A percentile compares a stretch with the other conserved stretches of the same genome.
Evolutionary conservation across 2,797 vertebrate genomes (phyloP).

Genomic region (Amphiprion clarkii): DNA sequence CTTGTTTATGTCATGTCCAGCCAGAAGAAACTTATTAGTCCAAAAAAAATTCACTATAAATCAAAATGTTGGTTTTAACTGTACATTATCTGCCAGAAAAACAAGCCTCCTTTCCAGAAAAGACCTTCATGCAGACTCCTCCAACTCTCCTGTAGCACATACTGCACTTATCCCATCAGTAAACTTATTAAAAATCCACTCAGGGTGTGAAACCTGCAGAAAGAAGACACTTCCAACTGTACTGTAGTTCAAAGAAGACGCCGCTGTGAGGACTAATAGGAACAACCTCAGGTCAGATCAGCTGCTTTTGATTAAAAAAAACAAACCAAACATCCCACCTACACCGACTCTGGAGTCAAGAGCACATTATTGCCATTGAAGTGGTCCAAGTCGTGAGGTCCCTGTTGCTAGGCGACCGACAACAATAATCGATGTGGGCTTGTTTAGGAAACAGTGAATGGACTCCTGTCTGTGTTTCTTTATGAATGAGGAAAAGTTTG

Average conservation of each 20-base stretch:
- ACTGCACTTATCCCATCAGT: background rate
- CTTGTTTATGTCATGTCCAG: too few species aligned
- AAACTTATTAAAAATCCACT: background rate
- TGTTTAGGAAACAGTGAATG: background rate
- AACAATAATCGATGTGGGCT: constrained; percentile 7
- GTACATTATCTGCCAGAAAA: too few species aligned
- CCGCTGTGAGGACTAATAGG: background rate
- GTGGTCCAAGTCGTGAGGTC: constrained; percentile 4
- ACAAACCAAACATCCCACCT: background rate
- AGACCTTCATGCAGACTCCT: too few species aligned
- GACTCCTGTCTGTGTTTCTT: background rate
- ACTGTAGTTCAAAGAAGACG: background rate
- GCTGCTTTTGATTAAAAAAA: background rate
- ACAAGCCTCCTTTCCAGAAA: too few species aligned
- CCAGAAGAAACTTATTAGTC: too few species aligned
- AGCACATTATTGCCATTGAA: background rate
- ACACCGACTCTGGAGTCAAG: background rate
- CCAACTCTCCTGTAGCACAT: too few species aligned
- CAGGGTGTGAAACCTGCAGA: background rate
- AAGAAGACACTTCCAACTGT: background rate
- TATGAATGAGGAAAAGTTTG: constrained; percentile 4
- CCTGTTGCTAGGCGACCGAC: constrained; percentile 28
- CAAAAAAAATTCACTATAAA: too few species aligned
- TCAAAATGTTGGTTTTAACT: too few species aligned
- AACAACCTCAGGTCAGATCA: background rate